A percentile compares a stretch with the other conserved stretches of the same genome.
phyloP scores from a whole-genome alignment of 2,888 invertebrate species.

The Drosophila paramelanica region DNA sequence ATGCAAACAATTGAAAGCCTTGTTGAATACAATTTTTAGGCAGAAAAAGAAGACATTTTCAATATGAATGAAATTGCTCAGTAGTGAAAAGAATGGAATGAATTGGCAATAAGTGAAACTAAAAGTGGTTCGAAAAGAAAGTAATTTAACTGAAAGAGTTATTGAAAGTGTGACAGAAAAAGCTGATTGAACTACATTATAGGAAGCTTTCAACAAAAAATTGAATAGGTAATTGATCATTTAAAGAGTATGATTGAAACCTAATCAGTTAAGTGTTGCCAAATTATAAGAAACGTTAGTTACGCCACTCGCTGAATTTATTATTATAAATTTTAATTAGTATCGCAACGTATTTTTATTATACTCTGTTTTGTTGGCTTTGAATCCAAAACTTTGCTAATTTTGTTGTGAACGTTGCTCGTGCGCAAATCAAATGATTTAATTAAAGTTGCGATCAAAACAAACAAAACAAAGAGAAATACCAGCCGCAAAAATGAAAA shows the following conservation, averaged over 20 bases:
- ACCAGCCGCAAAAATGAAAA: not conserved
- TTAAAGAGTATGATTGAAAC: conserved; percentile 1
- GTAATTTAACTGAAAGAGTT: conserved; percentile 4
- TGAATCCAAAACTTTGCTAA: conserved; percentile 27
- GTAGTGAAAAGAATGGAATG: not conserved
- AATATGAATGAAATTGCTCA: not conserved
- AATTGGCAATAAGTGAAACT: not conserved
- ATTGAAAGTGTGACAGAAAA: not conserved
- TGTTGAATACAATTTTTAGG: not conserved
- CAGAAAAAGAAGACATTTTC: too few species aligned
- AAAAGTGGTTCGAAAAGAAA: not conserved
- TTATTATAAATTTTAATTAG: conserved; percentile 25
- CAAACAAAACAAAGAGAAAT: conserved; percentile 5
- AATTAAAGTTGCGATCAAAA: conserved; percentile 42
- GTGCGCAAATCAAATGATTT: conserved; percentile 54
- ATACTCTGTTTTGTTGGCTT: conserved; percentile 2
- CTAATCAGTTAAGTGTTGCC: not conserved
- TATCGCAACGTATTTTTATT: conserved; percentile 11
- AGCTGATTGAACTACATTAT: conserved; percentile 6
- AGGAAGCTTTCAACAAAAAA: conserved; percentile 14
- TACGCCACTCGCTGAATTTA: conserved; percentile 27
- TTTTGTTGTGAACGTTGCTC: conserved; percentile 34
- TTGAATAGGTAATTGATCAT: conserved; percentile 12
- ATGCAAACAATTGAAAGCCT: not conserved
- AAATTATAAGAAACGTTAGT: conserved; percentile 8